Conservation (phyloP, 2,888 invertebrate species). For the Amphipyra berbera region DNA sequence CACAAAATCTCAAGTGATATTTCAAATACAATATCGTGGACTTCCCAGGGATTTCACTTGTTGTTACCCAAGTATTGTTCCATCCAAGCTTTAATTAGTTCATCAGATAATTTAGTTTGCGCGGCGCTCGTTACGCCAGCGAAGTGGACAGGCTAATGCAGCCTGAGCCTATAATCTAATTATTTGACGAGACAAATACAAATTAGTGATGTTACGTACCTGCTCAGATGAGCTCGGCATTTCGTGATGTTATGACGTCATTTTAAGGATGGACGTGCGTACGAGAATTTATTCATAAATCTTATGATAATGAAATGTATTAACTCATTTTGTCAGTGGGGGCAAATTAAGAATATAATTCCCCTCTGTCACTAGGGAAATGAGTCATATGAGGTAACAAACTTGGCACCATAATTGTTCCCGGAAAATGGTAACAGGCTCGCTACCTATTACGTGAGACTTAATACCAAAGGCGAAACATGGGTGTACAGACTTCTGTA, state of each 20-base stretch:
- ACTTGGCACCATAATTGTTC: too few species aligned
- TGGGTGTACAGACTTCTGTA: too few species aligned
- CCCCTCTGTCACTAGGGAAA: too few species aligned
- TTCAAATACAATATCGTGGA: conserved; percentile 40
- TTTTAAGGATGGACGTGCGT: conserved; percentile 22
- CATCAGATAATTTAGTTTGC: conserved; percentile 84
- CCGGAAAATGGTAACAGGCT: too few species aligned
- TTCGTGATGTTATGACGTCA: conserved; percentile 31
- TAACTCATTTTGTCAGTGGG: too few species aligned
- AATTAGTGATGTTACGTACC: conserved; percentile 70
- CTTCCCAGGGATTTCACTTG: conserved; percentile 64
- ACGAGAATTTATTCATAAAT: neutral
- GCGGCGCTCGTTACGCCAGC: conserved; percentile 78
- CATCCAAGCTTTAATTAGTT: conserved; percentile 80
- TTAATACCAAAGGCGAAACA: too few species aligned
- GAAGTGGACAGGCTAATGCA: conserved; percentile 80
- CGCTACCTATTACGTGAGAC: too few species aligned
- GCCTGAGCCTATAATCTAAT: conserved; percentile 81
- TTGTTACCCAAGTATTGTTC: conserved; percentile 71
- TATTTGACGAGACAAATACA: conserved; percentile 81
- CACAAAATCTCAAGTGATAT: conserved; percentile 32
- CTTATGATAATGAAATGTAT: too few species aligned
- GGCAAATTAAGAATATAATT: too few species aligned
- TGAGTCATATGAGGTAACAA: too few species aligned
- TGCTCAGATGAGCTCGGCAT: conserved; percentile 39